A percentile compares a stretch with the other conserved stretches of the same genome.
Conservation (phyloP, 2,113 vertebrate species). For the Nothoprocta perdicaria region DNA sequence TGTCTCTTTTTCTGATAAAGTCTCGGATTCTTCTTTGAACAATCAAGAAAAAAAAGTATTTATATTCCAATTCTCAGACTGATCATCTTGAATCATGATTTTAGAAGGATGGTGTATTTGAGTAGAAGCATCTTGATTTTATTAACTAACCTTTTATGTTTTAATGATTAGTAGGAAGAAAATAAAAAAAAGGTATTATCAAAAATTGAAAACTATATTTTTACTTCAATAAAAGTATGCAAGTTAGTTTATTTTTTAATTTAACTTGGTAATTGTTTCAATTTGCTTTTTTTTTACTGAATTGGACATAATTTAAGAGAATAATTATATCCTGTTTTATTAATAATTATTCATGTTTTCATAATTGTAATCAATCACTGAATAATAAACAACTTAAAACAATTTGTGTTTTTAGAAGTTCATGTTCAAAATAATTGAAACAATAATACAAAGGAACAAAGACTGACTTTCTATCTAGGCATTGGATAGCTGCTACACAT, state of each 20-base stretch:
- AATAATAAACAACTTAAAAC: neutral
- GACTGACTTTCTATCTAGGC: neutral
- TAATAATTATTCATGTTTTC: neutral
- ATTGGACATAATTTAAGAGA: neutral
- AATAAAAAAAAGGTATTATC: neutral
- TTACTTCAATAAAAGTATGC: neutral
- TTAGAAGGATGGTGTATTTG: neutral
- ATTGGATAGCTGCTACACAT: neutral
- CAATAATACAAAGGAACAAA: slow-evolving; percentile 66
- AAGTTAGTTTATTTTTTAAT: neutral
- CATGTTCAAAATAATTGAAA: accelerated
- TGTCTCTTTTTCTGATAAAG: neutral
- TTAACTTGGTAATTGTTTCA: neutral
- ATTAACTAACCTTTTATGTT: neutral
- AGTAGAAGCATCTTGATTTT: neutral
- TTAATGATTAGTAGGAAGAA: neutral
- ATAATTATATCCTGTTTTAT: neutral
- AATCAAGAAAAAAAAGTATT: neutral
- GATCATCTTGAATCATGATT: neutral
- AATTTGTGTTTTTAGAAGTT: neutral
- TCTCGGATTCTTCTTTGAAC: neutral
- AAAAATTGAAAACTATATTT: neutral
- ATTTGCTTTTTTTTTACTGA: neutral
- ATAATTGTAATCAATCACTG: neutral
- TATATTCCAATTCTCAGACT: neutral